Base-by-base conservation (phyloP, 1,140 invertebrate genomes). In the Anastrepha obliqua region DNA sequence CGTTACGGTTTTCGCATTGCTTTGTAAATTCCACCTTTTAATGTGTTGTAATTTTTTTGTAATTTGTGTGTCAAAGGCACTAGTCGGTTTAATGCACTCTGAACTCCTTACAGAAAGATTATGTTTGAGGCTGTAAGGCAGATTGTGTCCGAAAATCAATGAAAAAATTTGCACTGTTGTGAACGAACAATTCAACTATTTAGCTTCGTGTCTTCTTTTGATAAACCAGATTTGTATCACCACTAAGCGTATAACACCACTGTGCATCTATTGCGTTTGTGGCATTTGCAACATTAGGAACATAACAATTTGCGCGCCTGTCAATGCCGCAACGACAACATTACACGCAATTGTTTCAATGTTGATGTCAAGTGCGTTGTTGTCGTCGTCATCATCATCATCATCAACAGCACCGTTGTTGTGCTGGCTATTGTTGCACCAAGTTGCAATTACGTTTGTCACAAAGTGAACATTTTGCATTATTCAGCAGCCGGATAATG, bases 261-360 rank as follows among this genome's bases (percentile, higher is more conserved):
- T 81, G 74, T 81, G 64, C 64, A 11, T 39, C 74, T n/a, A 81
- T 81, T 29, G 74, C 44, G 11, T 42, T 55, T 81, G 51, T 81
- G 74, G 74, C 74, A 58, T 58, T 81, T 29, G 74, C 47, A 51
- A 81, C 74, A 81, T 81, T 81, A 81, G 74, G 47, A 81, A 81
- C 74, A 55, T 81, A 81, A 81, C 74, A 81, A 81, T 81, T 81
- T 81, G 74, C 74, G 74, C 74, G 74, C 74, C 74, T 81, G 74
- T 81, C 74, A 81, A 55, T 81, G 74, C 74, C 74, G 74, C 74
- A 81, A 81, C 74, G 74, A 81, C 74, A 81, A 81, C 74, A 81
- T 81, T 81, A 81, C 74, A 81, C 74, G 74, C 74, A 81, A 81
- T 81, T 81, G 74, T 81, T 81, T 81, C 74, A 81, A 55, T 81